A percentile compares a stretch with the other conserved stretches of the same genome.
Conservation (phyloP, 2,113 vertebrate genomes). For the Formicarius rufipectus region DNA sequence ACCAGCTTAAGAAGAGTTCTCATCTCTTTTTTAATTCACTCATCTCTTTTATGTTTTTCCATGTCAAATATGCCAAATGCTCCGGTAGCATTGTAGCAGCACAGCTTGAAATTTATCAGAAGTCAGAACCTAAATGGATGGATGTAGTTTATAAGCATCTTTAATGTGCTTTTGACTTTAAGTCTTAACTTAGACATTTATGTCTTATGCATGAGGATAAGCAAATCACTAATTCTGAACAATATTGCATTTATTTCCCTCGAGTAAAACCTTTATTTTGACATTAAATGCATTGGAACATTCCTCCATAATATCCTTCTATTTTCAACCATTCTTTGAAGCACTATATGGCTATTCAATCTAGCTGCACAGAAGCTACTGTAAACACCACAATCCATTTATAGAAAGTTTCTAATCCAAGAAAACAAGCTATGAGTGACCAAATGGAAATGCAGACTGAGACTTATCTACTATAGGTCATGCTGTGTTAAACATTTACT, state of each 20-base stretch:
- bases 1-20: neutral
- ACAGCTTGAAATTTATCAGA: neutral
- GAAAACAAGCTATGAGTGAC: neutral
- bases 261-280: neutral
- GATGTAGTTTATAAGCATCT: neutral
- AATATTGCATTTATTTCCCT: neutral
- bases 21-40: neutral
- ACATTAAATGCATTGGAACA: neutral
- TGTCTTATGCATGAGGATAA: neutral
- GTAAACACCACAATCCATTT: conserved; percentile 44
- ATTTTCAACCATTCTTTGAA: conserved; percentile 38
- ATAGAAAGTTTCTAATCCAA: conserved; percentile 14
- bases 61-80: neutral
- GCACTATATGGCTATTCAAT: neutral
- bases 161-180: neutral
- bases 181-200: neutral
- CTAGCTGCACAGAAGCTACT: conserved; percentile 8
- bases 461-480: neutral
- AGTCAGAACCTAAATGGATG: neutral
- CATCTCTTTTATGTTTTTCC: neutral
- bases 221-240: neutral
- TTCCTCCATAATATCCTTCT: neutral
- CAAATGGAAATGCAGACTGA: neutral
- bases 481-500: neutral
- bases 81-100: neutral